Conservation (phyloP, 2,797 vertebrate species). For the Sphaeramia orbicularis region DNA sequence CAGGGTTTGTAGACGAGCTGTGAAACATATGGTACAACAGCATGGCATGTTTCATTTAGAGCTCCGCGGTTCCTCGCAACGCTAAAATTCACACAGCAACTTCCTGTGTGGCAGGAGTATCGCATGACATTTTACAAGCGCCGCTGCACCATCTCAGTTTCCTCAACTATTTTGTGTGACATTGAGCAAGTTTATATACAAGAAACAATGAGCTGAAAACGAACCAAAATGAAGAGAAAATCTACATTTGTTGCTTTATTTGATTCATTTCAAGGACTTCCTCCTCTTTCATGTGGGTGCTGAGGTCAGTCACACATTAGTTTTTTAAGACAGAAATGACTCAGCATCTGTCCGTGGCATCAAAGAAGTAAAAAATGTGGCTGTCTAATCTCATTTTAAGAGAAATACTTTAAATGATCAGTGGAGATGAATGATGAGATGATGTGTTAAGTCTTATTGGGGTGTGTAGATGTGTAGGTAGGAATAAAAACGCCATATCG, state of each 20-base stretch:
- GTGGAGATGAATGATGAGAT: no score
- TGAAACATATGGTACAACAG: constrained; percentile 78
- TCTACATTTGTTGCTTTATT: no score
- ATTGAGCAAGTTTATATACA: constrained; percentile 42
- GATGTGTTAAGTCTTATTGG: no score
- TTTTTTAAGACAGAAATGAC: background rate
- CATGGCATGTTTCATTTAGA: constrained; percentile 51
- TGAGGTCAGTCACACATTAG: background rate
- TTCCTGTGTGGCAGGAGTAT: constrained; percentile 45
- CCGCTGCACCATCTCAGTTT: constrained; percentile 51
- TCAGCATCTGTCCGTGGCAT: background rate
- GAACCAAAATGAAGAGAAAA: no score
- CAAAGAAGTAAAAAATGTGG: background rate
- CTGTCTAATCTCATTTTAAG: no score
- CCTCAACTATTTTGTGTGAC: constrained; percentile 50
- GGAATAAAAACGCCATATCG: background rate
- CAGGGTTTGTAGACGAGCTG: constrained; percentile 68
- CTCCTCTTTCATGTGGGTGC: no score
- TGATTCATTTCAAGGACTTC: no score
- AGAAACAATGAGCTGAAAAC: constrained; percentile 3
- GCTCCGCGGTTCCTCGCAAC: constrained; percentile 43
- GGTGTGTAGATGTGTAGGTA: background rate
- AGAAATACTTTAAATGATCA: no score
- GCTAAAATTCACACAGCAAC: constrained; percentile 45
- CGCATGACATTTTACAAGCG: constrained; percentile 49